Evolutionary conservation across 1,140 invertebrate species (phyloP), one percentile per base, ranked within the genome.

Genomic region (Euglossa dilemma): DNA sequence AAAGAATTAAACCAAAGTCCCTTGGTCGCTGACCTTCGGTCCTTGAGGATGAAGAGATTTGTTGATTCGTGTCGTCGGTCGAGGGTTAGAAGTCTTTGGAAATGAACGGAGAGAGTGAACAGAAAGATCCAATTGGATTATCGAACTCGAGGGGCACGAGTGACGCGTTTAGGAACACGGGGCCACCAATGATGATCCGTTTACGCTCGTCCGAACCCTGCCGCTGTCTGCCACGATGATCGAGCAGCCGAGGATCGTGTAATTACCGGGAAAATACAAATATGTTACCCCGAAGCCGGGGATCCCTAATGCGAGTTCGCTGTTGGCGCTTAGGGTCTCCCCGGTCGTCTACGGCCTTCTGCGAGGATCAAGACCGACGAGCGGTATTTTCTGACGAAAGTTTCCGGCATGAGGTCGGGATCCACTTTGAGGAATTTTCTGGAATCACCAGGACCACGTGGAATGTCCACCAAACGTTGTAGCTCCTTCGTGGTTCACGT

Each of bases 101-200:
- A n/a, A n/a, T n/a, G n/a, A n/a, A n/a, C n/a, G n/a, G n/a, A n/a
- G n/a, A n/a, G n/a, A n/a, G n/a, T n/a, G n/a, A n/a, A n/a, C n/a
- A n/a, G n/a, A 78, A 78, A 20, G 73, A 69, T 78, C 56, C 80
- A 83, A 83, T 83, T 83, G 78, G 78, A 76, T 76, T 76, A 81
- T 75, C 72, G 61, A 43, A 3, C 2, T 14, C 63, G 36, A 45
- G n/a, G 6, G 23, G 4, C n/a, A 36, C 50, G 20, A 12, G 6
- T n/a, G 61, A 14, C 25, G 47, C 12, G 23, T 36, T 11, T 28
- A 11, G n/a, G 47, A 14, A 16, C n/a, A 25, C 56, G 6, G 6
- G 12, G 45, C 28, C 59, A n/a, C 28, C 47, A 43, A n/a, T 28
- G 63, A 25, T 2, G 50, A 52, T 45, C 45, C 36, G 54, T 71